Percentiles rank a stretch among this genome's conserved stretches.
phyloP scores from a whole-genome alignment of 2,113 vertebrate species.

The Phyllostomus discolor region DNA sequence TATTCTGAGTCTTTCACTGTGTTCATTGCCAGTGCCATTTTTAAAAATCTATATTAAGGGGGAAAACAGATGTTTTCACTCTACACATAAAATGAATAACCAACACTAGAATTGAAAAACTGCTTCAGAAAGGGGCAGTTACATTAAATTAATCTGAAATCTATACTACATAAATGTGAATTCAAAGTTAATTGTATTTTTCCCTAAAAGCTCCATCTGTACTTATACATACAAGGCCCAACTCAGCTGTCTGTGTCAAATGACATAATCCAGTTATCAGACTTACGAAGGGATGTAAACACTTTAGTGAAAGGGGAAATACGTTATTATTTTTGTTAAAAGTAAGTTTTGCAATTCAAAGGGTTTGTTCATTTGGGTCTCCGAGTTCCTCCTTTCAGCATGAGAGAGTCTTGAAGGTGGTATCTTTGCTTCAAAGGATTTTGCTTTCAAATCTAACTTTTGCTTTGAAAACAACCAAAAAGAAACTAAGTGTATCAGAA shows the following conservation, averaged over 20 bases:
- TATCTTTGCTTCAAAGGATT: constrained; percentile 46
- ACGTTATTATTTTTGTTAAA: constrained; percentile 48
- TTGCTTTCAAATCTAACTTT: constrained; percentile 57
- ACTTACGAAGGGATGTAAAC: constrained; percentile 32
- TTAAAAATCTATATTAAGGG: not conserved
- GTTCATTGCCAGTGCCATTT: not conserved
- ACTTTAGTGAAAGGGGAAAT: constrained; percentile 28
- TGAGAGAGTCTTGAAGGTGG: constrained; percentile 10
- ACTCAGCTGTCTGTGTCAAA: constrained; percentile 41
- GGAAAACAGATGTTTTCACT: not conserved
- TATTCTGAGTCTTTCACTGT: not conserved
- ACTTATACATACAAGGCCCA: constrained; percentile 3
- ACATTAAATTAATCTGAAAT: constrained; percentile 31
- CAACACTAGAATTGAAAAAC: not conserved
- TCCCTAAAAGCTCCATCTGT: constrained; percentile 26
- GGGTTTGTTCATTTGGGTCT: constrained; percentile 38
- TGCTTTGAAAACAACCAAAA: constrained; percentile 58
- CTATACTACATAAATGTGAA: constrained; percentile 1
- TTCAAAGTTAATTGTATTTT: constrained; percentile 27
- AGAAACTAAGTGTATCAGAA: constrained; percentile 39
- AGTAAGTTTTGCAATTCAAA: constrained; percentile 50
- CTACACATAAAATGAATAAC: not conserved
- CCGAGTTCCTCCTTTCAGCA: constrained; percentile 22
- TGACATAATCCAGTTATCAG: constrained; percentile 38
- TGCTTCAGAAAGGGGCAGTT: not conserved